A percentile compares a stretch with the other conserved stretches of the same genome.
Evolutionary conservation across 2,797 vertebrate genomes (phyloP).

Genomic region (Xenentodon cancila): DNA sequence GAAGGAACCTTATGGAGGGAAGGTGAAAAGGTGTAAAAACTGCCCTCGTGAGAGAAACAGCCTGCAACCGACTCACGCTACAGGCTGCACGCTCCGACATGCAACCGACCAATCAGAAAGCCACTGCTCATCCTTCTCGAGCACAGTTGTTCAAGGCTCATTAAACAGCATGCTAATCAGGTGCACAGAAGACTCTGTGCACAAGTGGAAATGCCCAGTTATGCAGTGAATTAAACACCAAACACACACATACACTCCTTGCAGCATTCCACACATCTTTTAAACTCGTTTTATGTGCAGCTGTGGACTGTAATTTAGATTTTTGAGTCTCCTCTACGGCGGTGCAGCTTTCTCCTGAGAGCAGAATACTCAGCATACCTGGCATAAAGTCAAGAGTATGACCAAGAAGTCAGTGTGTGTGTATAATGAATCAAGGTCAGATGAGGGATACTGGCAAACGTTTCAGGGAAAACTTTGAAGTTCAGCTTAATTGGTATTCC

Average conservation of each 20-base stretch:
- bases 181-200: background rate
- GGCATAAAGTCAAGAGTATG: slow-evolving; percentile 36
- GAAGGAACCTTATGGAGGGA: background rate
- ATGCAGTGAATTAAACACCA: background rate
- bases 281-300: slow-evolving; percentile 28
- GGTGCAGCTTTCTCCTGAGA: slow-evolving; percentile 27
- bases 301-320: slow-evolving; percentile 7
- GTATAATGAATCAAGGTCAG: slow-evolving; percentile 52
- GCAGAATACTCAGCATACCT: slow-evolving; percentile 31
- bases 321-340: slow-evolving; percentile 20
- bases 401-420: slow-evolving; percentile 7
- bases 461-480: slow-evolving; percentile 5
- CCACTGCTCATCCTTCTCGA: slow-evolving; percentile 63
- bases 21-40: slow-evolving; percentile 26
- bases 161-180: slow-evolving; percentile 58
- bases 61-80: slow-evolving; percentile 1
- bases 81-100: slow-evolving; percentile 11
- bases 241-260: slow-evolving; percentile 2
- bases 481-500: slow-evolving; percentile 13
- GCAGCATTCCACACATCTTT: slow-evolving; percentile 28
- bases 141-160: slow-evolving; percentile 40
- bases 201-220: background rate
- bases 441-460: slow-evolving; percentile 29
- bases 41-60: slow-evolving; percentile 48
- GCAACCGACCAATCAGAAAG: slow-evolving; percentile 53